phyloP scores from a whole-genome alignment of 2,797 vertebrate species.

The Pipistrellus nathusii region DNA sequence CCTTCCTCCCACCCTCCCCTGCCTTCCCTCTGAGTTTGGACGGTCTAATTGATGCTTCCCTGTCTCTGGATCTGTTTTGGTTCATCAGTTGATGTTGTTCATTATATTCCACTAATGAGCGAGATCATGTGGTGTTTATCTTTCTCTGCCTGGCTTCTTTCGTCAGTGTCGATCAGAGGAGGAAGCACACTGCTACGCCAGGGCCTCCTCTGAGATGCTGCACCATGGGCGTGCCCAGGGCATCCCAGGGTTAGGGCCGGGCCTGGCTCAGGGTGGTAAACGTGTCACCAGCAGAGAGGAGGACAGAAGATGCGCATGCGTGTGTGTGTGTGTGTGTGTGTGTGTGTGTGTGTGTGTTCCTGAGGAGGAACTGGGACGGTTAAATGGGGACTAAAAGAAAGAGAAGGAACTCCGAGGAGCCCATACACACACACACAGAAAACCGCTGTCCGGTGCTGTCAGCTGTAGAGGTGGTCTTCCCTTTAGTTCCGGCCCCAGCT shows the following conservation, averaged over 20 bases:
- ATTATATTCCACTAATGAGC: no score
- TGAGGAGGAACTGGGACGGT: not conserved
- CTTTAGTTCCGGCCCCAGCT: not conserved
- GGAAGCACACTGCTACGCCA: not conserved
- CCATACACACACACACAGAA: not conserved
- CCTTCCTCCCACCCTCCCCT: no score
- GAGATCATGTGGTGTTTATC: no score
- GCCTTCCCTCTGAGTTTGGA: no score
- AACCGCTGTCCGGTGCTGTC: not conserved
- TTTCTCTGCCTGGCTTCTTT: no score
- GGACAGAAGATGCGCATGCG: not conserved
- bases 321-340: accelerated
- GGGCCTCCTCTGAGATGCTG: not conserved
- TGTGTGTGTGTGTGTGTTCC: no score
- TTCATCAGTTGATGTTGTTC: no score
- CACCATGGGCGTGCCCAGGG: no score
- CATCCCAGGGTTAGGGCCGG: not conserved
- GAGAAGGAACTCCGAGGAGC: not conserved
- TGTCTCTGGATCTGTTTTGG: no score
- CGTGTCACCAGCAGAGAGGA: not conserved
- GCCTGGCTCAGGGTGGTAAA: not conserved
- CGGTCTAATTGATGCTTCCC: no score
- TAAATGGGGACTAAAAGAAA: not conserved
- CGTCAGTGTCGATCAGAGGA: not conserved
- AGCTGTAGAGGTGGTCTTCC: not conserved